Evolutionary conservation across 2,888 invertebrate genomes (phyloP), one percentile per base, ranked within the genome.

Genomic region (Machimus atricapillus): DNA sequence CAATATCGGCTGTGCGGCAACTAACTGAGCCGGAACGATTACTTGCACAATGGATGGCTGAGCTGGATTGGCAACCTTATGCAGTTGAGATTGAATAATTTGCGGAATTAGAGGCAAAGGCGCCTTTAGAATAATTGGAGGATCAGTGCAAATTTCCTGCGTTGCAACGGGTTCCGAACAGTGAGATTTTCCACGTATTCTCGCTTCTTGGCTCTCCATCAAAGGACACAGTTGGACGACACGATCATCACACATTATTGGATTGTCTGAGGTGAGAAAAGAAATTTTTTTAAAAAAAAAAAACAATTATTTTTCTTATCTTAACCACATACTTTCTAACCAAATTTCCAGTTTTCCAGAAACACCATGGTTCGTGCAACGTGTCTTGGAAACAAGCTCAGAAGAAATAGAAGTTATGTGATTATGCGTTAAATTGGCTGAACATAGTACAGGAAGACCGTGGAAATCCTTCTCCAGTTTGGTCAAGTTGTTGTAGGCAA

Each of bases 351-450:
- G 90, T 89, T 92, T 92, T 40, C 91, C 92, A 89, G 95, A 95
- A n/a, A 97, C 96, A 86, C 96, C 96, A 90, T 96, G 96, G 88
- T 96, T 95, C 88, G 94, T 95, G 91, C 97, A 97, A 89, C 95
- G 94, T 1, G 97, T 97, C 91, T 97, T 96, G 34, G 96, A 94
- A 1, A 96, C 96, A 78, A 97, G 93, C 90, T 97, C 96, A 85
- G 95, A 94, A 86, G 96, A 96, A 34, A 97, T 93, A 8, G 94
- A 94, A 85, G 94, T 94, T 89, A 97, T 97, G 90, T 94, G 94
- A 91, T 97, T 97, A 90, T 95, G 94, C 3, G 96, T 96, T 76
- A 97, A 93, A 91, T 97, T 96, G 2, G 96, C 97, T 91, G 95
- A 94, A 90, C 97, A 97, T 9, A 97, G 93, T 2, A 95, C 95